Conservation (phyloP, 2,113 vertebrate genomes). For the Perca schrenkii region DNA sequence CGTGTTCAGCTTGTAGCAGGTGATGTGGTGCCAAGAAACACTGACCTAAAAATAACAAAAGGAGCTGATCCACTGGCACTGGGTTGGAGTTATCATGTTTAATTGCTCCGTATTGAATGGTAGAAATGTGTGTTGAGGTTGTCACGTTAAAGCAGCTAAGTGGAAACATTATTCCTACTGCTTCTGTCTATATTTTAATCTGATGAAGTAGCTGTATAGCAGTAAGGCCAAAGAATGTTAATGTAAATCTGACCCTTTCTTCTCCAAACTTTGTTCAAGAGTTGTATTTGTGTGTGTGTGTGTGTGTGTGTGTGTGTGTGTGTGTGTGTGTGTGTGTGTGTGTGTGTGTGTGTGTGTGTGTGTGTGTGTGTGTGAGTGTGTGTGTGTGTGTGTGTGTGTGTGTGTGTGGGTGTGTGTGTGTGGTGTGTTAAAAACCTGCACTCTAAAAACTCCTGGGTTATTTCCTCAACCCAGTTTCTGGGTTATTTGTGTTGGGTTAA, state of each 20-base stretch:
- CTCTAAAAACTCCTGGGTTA: no score
- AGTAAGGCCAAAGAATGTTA: neutral
- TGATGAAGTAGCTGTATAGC: neutral
- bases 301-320: no score
- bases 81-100: constrained; percentile 27
- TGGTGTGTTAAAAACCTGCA: no score
- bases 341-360: no score
- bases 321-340: no score
- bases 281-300: neutral
- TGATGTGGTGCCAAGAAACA: constrained; percentile 21
- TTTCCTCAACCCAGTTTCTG: no score
- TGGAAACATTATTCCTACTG: constrained; percentile 13
- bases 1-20: constrained; percentile 48
- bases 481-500: no score
- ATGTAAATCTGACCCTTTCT: neutral
- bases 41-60: constrained; percentile 60
- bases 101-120: constrained; percentile 26
- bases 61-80: constrained; percentile 21
- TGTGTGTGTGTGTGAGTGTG: no score
- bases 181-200: neutral
- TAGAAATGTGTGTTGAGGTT: neutral
- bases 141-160: neutral
- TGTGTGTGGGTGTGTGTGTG: no score
- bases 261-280: neutral
- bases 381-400: no score